phyloP scores from a whole-genome alignment of 2,888 invertebrate species.

The Dendrolimus pini region DNA sequence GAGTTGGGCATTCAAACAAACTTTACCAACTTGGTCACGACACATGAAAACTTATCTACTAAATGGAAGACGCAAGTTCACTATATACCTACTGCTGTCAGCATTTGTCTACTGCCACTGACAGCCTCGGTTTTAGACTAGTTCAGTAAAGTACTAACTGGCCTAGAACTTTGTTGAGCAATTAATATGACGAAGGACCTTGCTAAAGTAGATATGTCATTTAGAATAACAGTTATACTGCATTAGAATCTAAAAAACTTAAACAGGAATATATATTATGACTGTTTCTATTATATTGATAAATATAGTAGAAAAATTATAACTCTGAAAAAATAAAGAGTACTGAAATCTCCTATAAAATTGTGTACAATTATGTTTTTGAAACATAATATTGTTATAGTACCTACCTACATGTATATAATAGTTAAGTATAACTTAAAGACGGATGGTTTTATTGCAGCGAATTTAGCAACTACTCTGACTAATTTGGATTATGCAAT shows the following conservation, averaged over 20 bases:
- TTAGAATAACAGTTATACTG: neutral
- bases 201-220: constrained; percentile 16
- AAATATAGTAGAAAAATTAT: too few species aligned
- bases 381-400: neutral
- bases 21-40: constrained; percentile 18
- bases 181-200: constrained; percentile 2
- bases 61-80: constrained; percentile 16
- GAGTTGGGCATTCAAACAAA: constrained; percentile 2
- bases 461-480: constrained; percentile 83
- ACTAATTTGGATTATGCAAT: constrained; percentile 82
- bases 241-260: too few species aligned
- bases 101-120: neutral
- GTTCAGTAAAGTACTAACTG: neutral
- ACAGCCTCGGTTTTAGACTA: neutral
- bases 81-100: neutral
- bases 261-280: too few species aligned
- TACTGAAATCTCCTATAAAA: constrained; percentile 4
- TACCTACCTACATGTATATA: too few species aligned
- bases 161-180: neutral
- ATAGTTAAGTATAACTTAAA: too few species aligned
- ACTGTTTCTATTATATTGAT: too few species aligned
- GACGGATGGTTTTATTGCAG: constrained; percentile 64
- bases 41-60: constrained; percentile 14
- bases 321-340: too few species aligned
- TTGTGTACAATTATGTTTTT: neutral